Base-by-base conservation (phyloP, 2,797 vertebrate species). In the Amphiprion clarkii region DNA sequence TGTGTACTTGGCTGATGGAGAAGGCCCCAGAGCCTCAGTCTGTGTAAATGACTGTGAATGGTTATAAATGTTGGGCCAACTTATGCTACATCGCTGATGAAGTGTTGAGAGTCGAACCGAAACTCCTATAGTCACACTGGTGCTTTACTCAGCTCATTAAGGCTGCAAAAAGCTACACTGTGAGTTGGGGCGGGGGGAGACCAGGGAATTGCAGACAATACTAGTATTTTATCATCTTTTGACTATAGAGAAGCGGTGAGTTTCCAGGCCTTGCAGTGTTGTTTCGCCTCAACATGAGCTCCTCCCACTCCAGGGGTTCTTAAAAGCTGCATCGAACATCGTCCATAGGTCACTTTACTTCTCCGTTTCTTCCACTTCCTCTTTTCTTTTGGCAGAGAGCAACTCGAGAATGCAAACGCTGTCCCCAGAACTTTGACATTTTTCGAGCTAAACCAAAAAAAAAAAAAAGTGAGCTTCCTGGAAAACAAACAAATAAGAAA, bases 71-170 rank as follows among this genome's bases (percentile, higher is more conserved):
- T 85, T 76, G 81, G 85, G 81, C 81, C 63, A 81, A 81, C 76
- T 89, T 74, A 73, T 78, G 82, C 81, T 81, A 66, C 90, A 90
- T 90, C 92, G 87, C 89, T 90, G 92, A 94, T 93, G 85, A 91
- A 93, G 89, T 83, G 83, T 81, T 69, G 81, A 63, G 82, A 86
- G 86, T 85, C 78, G 44, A 83, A 74, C 59, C 17, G 69, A 74
- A 77, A 75, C 87, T 83, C 81, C 75, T 64, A 5, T 69, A 76
- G 79, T 74, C 75, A 74, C 80, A 75, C 77, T 39, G 48, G 72
- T 87, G 88, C 91, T 81, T 90, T 93, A 76, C 87, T 91, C 89
- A 87, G 89, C 90, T 93, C 92, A 93, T 94, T 93, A 91, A 89
- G 76, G 86, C 80, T 27, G 76, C 81, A 87, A 67, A 89, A 88